These are phyloP conservation scores for Ariolimax columbianus DNA, from an alignment of 2,888 invertebrate species.

Conservation along the genomic window DNA sequence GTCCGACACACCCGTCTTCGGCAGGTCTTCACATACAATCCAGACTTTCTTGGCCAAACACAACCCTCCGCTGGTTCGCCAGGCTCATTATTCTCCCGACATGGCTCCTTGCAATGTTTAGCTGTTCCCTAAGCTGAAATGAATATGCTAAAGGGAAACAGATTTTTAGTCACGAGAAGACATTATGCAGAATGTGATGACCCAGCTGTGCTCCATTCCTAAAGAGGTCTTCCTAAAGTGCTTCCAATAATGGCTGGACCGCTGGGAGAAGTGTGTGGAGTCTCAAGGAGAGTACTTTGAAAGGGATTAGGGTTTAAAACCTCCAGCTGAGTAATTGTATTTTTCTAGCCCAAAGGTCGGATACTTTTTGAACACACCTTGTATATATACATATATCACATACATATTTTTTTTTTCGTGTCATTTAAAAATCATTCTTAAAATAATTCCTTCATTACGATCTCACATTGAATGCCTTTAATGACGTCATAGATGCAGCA, in stretches of 20 bases:
- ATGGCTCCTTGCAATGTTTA: constrained; percentile 2
- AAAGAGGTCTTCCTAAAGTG: background rate
- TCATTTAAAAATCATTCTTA: background rate
- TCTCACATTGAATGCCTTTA: too few relatives aligned
- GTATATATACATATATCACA: too few relatives aligned
- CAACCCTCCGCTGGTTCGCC: background rate
- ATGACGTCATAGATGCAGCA: too few relatives aligned
- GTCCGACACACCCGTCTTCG: too few relatives aligned
- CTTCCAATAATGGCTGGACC: background rate
- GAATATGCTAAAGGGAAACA: too few relatives aligned
- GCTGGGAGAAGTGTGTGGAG: constrained; percentile 1
- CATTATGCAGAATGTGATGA: background rate
- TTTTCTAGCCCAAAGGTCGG: too few relatives aligned
- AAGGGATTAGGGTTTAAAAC: too few relatives aligned
- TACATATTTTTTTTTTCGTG: too few relatives aligned
- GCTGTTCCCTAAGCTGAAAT: constrained; percentile 5
- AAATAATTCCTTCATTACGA: too few relatives aligned
- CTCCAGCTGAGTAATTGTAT: too few relatives aligned
- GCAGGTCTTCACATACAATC: background rate
- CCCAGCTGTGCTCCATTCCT: background rate
- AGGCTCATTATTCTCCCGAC: constrained; percentile 1
- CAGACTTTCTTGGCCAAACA: background rate
- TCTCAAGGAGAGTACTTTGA: background rate
- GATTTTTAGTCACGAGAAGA: background rate
- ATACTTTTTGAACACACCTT: too few relatives aligned